A percentile compares a stretch with the other conserved stretches of the same genome.
Evolutionary conservation across 2,113 vertebrate species (phyloP).

Genomic region (human): GRCh38 chr14:102555501-102556000

Average conservation of each 20-base stretch:
- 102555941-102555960: too few species aligned
- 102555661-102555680: not conserved
- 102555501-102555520: too few species aligned
- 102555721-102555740: not conserved
- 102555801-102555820: not conserved
- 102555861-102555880: too few species aligned
- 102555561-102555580: not conserved
- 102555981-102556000: too few species aligned
- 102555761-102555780: not conserved
- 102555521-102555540: too few species aligned
- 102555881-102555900: too few species aligned
- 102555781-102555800: not conserved
- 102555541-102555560: not conserved
- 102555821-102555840: too few species aligned
- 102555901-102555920: too few species aligned
- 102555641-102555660: not conserved
- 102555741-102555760: not conserved
- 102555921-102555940: too few species aligned
- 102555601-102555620: too few species aligned
- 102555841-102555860: too few species aligned
- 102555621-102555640: not conserved
- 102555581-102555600: not conserved
- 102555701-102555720: not conserved
- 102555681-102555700: not conserved
- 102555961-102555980: too few species aligned